phyloP scores from a whole-genome alignment of 1,140 invertebrate species.

The Gonioctena quinquepunctata region DNA sequence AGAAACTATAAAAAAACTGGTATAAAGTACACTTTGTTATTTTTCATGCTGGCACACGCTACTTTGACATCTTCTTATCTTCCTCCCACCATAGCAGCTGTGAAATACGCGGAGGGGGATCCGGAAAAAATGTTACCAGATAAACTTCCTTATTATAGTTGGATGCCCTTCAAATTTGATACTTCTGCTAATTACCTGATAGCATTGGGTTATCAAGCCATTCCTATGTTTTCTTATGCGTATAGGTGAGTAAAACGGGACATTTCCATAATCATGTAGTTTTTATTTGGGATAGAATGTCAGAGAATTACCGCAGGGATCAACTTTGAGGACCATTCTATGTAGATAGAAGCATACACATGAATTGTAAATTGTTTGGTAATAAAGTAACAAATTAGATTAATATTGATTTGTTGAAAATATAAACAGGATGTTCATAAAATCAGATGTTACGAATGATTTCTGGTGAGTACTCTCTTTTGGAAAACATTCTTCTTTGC shows the following conservation, averaged over 20 bases:
- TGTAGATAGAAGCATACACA: no score
- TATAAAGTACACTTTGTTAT: slow-evolving; percentile 37
- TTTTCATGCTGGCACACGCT: slow-evolving; percentile 42
- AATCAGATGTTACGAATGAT: no score
- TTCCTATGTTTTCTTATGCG: slow-evolving; percentile 47
- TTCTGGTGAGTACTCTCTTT: no score
- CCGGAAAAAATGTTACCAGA: slow-evolving; percentile 14
- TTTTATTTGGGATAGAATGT: no score
- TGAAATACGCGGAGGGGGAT: slow-evolving; percentile 4
- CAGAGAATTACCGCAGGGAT: no score
- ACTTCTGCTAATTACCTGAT: slow-evolving; percentile 39
- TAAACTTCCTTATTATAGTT: slow-evolving; percentile 43
- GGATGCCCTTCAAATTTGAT: slow-evolving; percentile 44
- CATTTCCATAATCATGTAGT: no score
- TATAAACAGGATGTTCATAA: no score
- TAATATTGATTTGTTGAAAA: no score
- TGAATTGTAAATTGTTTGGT: no score
- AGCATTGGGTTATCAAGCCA: slow-evolving; percentile 31
- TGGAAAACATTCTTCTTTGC: no score
- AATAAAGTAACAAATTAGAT: no score
- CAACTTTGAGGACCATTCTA: no score
- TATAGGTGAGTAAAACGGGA: slow-evolving; percentile 22
- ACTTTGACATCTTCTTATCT: slow-evolving; percentile 44
- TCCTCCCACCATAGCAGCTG: slow-evolving; percentile 30
- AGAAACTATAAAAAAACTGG: slow-evolving; percentile 33